These are phyloP conservation scores for Chaetophractus vellerosus DNA, from an alignment of 2,797 vertebrate species.

Conservation along the genomic window DNA sequence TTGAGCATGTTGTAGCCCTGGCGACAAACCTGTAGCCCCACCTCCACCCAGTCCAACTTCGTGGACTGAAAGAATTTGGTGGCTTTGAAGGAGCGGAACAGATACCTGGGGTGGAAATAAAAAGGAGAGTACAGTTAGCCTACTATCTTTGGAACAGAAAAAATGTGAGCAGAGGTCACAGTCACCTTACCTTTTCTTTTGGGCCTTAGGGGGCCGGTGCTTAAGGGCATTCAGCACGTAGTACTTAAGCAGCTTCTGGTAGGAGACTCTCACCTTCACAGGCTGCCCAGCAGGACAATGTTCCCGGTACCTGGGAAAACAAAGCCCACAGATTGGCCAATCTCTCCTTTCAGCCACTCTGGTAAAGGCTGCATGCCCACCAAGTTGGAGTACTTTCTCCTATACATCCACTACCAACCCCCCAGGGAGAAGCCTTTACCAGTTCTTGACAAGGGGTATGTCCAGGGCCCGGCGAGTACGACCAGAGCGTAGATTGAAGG, in stretches of 20 bases:
- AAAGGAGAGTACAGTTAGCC: background rate
- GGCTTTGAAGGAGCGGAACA: conserved; percentile 99
- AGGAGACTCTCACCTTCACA: conserved; percentile 98
- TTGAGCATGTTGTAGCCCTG: conserved; percentile 99
- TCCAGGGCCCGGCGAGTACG: conserved; percentile 97
- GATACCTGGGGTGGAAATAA: conserved; percentile 91
- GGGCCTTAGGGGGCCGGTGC: conserved; percentile 98
- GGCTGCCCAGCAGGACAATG: conserved; percentile 99
- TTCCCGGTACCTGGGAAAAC: conserved; percentile 95
- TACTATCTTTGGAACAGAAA: background rate
- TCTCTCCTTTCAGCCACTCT: background rate
- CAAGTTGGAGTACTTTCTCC: background rate
- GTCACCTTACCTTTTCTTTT: conserved; percentile 96
- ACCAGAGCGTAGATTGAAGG: conserved; percentile 98
- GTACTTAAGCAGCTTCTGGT: conserved; percentile 99
- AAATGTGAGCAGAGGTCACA: background rate
- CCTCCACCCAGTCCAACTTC: conserved; percentile 99
- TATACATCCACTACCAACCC: rapidly evolving
- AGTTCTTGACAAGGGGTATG: conserved; percentile 99
- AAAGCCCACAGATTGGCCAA: background rate
- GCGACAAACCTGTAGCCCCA: conserved; percentile 98
- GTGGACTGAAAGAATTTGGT: conserved; percentile 99
- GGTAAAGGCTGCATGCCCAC: background rate
- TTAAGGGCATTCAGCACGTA: conserved; percentile 99
- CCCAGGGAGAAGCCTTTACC: conserved; percentile 89